These are phyloP conservation scores for Physocephala rufipes DNA, from an alignment of 2,888 invertebrate species.

Conservation along the genomic window DNA sequence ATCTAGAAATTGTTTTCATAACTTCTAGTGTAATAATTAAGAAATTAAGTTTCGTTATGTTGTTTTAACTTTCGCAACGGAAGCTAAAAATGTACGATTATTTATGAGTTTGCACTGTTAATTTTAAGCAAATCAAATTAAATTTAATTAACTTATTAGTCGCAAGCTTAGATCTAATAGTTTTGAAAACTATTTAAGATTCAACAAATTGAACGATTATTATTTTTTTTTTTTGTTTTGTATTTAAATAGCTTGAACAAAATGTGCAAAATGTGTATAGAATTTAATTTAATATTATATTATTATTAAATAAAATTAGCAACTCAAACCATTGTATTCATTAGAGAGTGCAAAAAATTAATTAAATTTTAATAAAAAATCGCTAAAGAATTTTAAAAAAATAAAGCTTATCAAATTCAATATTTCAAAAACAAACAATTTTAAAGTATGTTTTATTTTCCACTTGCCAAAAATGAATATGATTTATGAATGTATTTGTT, in stretches of 20 bases:
- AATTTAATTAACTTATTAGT: conserved; percentile 35
- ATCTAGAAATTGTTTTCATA: conserved; percentile 39
- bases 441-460: conserved; percentile 22
- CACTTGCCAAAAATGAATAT: not conserved
- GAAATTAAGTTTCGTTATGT: conserved; percentile 33
- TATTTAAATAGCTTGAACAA: conserved; percentile 1
- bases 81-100: conserved; percentile 30
- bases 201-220: not conserved
- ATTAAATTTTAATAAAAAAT: not conserved
- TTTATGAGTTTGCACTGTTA: conserved; percentile 37
- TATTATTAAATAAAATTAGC: conserved; percentile 29
- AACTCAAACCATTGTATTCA: conserved; percentile 37
- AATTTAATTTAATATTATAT: conserved; percentile 18
- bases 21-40: not conserved
- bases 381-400: conserved; percentile 26
- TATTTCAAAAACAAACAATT: conserved; percentile 15
- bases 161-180: too few relatives aligned
- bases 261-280: conserved; percentile 28
- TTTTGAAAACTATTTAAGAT: not conserved
- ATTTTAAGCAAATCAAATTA: conserved; percentile 6
- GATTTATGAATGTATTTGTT: too few relatives aligned
- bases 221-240: conserved; percentile 13
- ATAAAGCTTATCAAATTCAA: conserved; percentile 31
- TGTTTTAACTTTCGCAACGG: conserved; percentile 28
- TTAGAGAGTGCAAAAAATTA: conserved; percentile 32